Conservation (phyloP, 1,140 invertebrate species). For the Myzus persicae region DNA sequence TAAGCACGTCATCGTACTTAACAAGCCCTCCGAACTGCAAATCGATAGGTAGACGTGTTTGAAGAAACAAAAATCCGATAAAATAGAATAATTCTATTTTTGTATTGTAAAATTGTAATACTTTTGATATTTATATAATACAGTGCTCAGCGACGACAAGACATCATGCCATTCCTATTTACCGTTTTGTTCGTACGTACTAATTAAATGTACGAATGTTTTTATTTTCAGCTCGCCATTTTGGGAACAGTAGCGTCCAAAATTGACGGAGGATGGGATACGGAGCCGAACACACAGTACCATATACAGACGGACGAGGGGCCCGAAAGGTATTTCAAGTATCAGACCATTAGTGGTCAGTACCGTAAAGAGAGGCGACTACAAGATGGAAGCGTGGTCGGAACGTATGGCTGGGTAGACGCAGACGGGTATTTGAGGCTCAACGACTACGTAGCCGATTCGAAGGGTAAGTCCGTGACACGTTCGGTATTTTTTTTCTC, state of each 20-base stretch:
- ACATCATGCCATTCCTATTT: too few relatives aligned
- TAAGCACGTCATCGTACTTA: too few relatives aligned
- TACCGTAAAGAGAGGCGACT: constrained; percentile 86
- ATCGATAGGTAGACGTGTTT: not conserved
- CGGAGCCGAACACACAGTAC: constrained; percentile 74
- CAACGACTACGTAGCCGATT: constrained; percentile 86
- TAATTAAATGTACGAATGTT: not conserved
- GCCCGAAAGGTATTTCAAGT: constrained; percentile 83
- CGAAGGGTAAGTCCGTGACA: constrained; percentile 64
- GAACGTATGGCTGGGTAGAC: constrained; percentile 83
- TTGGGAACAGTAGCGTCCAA: constrained; percentile 61
- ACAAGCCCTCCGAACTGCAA: too few relatives aligned
- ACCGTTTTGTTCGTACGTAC: too few relatives aligned
- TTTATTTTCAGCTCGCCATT: constrained; percentile 61
- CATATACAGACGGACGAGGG: constrained; percentile 93
- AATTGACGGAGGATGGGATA: constrained; percentile 68
- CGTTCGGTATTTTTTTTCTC: not conserved
- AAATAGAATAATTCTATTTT: too few relatives aligned
- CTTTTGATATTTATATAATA: not conserved
- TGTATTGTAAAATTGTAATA: not conserved
- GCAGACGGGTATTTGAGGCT: constrained; percentile 80
- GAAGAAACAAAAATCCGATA: not conserved
- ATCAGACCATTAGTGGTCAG: constrained; percentile 86
- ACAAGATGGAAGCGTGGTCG: constrained; percentile 74
- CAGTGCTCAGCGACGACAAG: too few relatives aligned